Base-by-base conservation (phyloP, 2,113 vertebrate species). In the Paramisgurnus dabryanus region DNA sequence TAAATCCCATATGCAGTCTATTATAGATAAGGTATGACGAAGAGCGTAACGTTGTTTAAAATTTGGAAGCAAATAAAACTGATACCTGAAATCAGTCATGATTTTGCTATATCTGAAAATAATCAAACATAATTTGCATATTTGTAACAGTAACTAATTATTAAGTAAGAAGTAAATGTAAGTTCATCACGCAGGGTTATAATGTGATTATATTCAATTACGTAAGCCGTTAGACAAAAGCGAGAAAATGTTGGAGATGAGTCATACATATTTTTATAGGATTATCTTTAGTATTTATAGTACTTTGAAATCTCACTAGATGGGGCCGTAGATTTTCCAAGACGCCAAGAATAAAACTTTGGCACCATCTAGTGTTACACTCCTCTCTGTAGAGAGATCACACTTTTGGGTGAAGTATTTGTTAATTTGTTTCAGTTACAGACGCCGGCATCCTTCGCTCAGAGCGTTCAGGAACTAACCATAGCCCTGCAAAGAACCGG, bases 1-100 rank as follows among this genome's bases (percentile, higher is more conserved):
- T 87, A 99, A 99, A 90, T 98, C 97, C 70, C 98, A 99, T 80
- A 99, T 99, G 98, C 98, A 99, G 91, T 98, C 96, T 65, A 99
- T 99, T 85, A 99, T 99, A 58, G 98, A 99, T 92, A 99, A 99
- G 96, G 98, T 99, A 61, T 11, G 83, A 61, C 27, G 27, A 3
- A 34, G 27, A 34, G 27, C 1, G 27, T 34, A 3, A 34, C 27
- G 27, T 34, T 34, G 27, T 34, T 34, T 34, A 34, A 34, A 34
- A 34, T 34, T 34, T 34, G 27, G 27, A 34, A 34, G 27, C 3
- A 34, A 34, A 34, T 34, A 34, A 34, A 34, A 34, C 27, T 34
- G 27, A 34, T 34, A 34, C 27, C 3, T 34, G 27, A 34, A 34
- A 34, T 34, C 27, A 34, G 27, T 34, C 27, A 34, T 34, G 27